phyloP scores from a whole-genome alignment of 2,113 vertebrate species.

The Ammodytes marinus region DNA sequence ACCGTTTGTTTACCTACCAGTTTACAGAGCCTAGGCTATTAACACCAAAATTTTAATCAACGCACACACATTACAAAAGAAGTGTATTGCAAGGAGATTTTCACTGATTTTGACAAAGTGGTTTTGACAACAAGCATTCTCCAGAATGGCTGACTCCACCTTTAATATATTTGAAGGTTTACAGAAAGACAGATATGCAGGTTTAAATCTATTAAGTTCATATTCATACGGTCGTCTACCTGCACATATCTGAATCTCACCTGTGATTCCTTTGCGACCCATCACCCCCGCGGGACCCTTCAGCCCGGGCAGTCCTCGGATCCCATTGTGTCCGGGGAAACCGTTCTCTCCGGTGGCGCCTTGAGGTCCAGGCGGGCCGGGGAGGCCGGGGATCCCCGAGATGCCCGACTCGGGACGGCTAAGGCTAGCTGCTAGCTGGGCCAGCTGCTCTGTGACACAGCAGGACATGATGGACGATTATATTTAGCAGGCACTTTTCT shows the following conservation, averaged over 20 bases:
- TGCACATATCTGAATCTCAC: slow-evolving; percentile 76
- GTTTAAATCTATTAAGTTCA: not conserved
- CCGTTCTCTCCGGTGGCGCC: slow-evolving; percentile 92
- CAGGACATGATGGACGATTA: not conserved
- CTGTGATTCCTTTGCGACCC: slow-evolving; percentile 93
- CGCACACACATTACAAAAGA: too few species aligned
- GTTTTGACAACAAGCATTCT: too few species aligned
- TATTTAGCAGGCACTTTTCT: not conserved
- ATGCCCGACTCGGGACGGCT: slow-evolving; percentile 91
- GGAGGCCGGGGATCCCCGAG: slow-evolving; percentile 88
- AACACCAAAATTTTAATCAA: too few species aligned
- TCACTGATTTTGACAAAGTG: too few species aligned
- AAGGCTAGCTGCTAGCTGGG: slow-evolving; percentile 94
- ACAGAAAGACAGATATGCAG: not conserved
- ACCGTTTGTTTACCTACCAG: too few species aligned
- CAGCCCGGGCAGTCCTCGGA: slow-evolving; percentile 92
- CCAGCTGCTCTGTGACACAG: slow-evolving; percentile 90
- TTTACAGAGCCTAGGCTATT: too few species aligned
- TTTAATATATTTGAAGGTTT: not conserved
- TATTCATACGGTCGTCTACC: not conserved
- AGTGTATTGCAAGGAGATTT: too few species aligned
- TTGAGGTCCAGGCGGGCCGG: slow-evolving; percentile 86
- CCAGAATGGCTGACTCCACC: too few species aligned
- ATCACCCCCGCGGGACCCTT: slow-evolving; percentile 93
- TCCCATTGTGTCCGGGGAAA: slow-evolving; percentile 92